These are phyloP conservation scores for Argyra leucocephala DNA, from an alignment of 2,888 invertebrate genomes.

Conservation along the genomic window DNA sequence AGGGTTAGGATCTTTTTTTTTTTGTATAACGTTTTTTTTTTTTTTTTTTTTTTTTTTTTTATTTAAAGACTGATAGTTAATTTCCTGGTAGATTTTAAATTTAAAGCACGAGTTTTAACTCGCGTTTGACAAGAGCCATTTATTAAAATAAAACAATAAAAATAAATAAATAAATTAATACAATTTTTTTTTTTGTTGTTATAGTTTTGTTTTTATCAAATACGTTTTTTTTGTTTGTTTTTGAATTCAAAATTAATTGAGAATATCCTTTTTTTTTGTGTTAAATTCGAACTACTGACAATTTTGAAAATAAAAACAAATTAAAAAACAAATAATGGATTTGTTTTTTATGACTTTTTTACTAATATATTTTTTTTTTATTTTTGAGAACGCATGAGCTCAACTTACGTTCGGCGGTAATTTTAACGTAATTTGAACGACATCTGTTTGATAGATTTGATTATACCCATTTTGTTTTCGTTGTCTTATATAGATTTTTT, in stretches of 20 bases:
- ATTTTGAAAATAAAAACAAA: too few relatives aligned
- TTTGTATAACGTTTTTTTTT: too few relatives aligned
- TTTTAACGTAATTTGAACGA: not conserved
- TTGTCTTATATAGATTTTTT: not conserved
- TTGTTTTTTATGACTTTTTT: too few relatives aligned
- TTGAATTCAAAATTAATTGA: not conserved
- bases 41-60: too few relatives aligned
- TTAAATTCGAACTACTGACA: not conserved
- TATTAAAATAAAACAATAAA: too few relatives aligned
- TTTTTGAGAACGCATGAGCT: not conserved
- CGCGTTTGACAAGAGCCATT: constrained; percentile 4
- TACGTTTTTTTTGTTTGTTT: not conserved
- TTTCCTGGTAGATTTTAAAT: too few relatives aligned
- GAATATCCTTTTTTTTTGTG: not conserved
- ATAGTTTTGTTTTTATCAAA: not conserved
- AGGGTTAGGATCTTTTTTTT: too few relatives aligned
- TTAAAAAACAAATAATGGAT: too few relatives aligned
- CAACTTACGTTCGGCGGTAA: not conserved
- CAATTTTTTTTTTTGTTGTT: not conserved
- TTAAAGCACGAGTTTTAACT: not conserved
- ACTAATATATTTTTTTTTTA: too few relatives aligned
- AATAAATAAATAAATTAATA: too few relatives aligned
- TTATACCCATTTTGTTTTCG: not conserved
- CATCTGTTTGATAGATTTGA: too few relatives aligned
- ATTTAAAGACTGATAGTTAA: too few relatives aligned